Percentiles rank a stretch among this genome's conserved stretches.
These are phyloP conservation scores for Anabacerthia variegaticeps DNA, from an alignment of 2,797 vertebrate genomes.

Conservation along the genomic window DNA sequence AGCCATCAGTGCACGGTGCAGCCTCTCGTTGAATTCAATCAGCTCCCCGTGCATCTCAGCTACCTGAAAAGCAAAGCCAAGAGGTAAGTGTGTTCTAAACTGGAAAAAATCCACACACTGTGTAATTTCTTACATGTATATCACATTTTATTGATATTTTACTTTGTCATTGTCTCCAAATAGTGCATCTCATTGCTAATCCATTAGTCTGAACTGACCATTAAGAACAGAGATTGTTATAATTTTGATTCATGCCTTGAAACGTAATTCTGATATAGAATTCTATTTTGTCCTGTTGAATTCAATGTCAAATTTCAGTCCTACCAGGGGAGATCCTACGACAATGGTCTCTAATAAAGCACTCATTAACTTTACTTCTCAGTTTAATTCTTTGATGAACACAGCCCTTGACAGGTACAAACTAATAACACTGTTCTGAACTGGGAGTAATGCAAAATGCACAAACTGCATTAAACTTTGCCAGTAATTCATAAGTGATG, in stretches of 20 bases:
- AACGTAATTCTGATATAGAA: not conserved
- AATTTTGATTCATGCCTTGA: not conserved
- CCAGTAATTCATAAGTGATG: not conserved
- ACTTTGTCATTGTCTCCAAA: not conserved
- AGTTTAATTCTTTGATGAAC: not conserved
- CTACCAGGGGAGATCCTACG: not conserved
- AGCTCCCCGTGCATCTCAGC: conserved; percentile 99
- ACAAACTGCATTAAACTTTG: not conserved
- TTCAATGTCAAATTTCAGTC: not conserved
- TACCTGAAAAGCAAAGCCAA: conserved; percentile 81
- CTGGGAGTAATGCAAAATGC: not conserved
- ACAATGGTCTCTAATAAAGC: not conserved
- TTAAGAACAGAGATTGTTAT: not conserved
- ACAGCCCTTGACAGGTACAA: not conserved
- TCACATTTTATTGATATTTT: not conserved
- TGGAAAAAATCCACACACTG: too few species aligned
- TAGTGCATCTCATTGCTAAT: not conserved
- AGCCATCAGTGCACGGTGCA: conserved; percentile 93
- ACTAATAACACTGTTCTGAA: not conserved
- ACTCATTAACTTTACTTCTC: not conserved
- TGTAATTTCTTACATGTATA: not conserved
- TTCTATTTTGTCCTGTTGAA: too few species aligned
- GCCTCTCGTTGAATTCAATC: conserved; percentile 97
- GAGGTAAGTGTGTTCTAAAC: not conserved
- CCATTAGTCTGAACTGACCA: not conserved